These are phyloP conservation scores for Plectus sambesii DNA, from an alignment of 1,140 invertebrate genomes.

Conservation along the genomic window DNA sequence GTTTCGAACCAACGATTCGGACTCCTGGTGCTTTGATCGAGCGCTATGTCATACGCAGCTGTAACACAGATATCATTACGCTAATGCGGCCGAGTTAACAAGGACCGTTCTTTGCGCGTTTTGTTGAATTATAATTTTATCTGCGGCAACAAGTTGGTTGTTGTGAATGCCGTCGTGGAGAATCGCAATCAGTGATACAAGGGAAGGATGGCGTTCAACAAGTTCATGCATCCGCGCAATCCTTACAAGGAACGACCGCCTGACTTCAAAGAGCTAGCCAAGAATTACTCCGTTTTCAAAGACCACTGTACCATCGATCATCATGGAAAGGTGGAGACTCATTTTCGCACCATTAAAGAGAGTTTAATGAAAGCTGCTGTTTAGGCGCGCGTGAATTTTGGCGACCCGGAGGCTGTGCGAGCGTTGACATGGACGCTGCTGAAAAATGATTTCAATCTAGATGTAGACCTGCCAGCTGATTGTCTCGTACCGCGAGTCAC, in stretches of 20 bases:
- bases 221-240: slow-evolving; percentile 75
- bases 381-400: slow-evolving; percentile 64
- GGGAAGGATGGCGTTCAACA: no score
- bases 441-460: slow-evolving; percentile 70
- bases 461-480: slow-evolving; percentile 66
- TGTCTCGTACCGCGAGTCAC: slow-evolving; percentile 80
- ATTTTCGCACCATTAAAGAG: slow-evolving; percentile 48
- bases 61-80: no score
- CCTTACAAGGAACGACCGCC: slow-evolving; percentile 60
- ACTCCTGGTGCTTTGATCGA: no score
- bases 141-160: no score
- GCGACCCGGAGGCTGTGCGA: slow-evolving; percentile 62
- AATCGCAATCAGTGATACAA: no score
- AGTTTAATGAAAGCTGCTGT: slow-evolving; percentile 59
- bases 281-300: slow-evolving; percentile 65
- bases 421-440: slow-evolving; percentile 67
- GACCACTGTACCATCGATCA: slow-evolving; percentile 50
- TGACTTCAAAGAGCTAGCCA: slow-evolving; percentile 63
- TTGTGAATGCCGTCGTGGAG: no score
- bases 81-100: no score
- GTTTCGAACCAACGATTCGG: no score
- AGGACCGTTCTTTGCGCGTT: no score
- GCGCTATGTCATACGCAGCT: no score
- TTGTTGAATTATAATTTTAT: no score
- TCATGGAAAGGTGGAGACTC: slow-evolving; percentile 16